Base-by-base conservation (phyloP, 2,113 vertebrate genomes). In the Otolemur garnettii region DNA sequence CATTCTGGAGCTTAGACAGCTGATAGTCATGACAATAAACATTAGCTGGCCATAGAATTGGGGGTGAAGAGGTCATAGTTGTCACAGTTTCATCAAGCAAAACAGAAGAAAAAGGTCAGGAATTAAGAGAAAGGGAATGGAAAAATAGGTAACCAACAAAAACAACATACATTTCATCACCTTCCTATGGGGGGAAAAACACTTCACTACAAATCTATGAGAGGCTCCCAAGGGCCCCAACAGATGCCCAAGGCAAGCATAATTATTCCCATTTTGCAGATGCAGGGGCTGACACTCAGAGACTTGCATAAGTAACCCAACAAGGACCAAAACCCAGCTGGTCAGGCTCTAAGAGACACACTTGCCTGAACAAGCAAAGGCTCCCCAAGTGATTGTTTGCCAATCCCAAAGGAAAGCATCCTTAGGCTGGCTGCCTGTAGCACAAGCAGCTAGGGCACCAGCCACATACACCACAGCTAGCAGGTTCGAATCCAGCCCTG, bases 221-320 rank as follows among this genome's bases (percentile, higher is more conserved):
- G 92, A 90, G 19, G 77, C 55, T 95, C 81, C 28, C 77, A 26
- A 28, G 28, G 22, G 83, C 68, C 57, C 69, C 93, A 55, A 24
- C 35, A 84, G 86, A 72, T 15, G 66, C 59, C 53, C 62, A 33
- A 80, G 35, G 66, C 42, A 21, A 42, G 17, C 18, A 6, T 68
- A 87, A 96, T 79, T 82, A 88, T n/a, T 91, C 91, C 94, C 91
- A 88, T 97, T 96, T 83, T 72, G 95, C 59, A 94, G 93, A 95
- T 8, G 5, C 33, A 33, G 33, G 69, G 33, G 85, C 75, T n/a
- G 78, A 77, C 57, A 69, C 72, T 64, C 35, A 19, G 79, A 75
- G 83, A 30, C 77, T 66, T 33, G 80, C 4, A 0, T n/a, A 42
- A 69, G 45, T 13, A 53, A 81, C 60, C 74, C 78, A 30, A 12